A percentile compares a stretch with the other conserved stretches of the same genome.
phyloP scores from a whole-genome alignment of 2,113 vertebrate genomes.

The Thryonomys swinderianus region DNA sequence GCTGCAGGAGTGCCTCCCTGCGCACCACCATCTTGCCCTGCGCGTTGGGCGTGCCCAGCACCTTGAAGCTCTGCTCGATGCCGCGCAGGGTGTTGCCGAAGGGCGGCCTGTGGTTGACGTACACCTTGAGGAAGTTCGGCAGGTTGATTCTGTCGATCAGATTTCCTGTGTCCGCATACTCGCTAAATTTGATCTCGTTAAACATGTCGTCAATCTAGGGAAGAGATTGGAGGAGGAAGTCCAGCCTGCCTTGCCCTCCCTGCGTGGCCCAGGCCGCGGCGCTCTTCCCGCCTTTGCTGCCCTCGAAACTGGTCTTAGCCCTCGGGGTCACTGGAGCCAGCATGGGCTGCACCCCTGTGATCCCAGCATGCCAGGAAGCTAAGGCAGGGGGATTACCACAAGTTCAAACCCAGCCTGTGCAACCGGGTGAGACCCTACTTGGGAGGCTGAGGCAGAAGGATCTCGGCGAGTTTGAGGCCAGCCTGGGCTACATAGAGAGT shows the following conservation, averaged over 20 bases:
- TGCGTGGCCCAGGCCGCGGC: background rate
- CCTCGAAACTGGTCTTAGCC: background rate
- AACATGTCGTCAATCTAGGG: conserved; percentile 93
- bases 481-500: no score
- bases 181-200: conserved; percentile 94
- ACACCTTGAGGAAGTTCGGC: conserved; percentile 94
- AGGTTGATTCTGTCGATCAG: conserved; percentile 90
- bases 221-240: background rate
- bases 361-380: background rate
- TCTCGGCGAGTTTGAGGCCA: no score
- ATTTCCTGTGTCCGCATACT: conserved; percentile 90
- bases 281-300: background rate
- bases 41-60: conserved; percentile 87
- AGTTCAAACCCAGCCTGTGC: background rate
- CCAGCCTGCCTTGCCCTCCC: background rate
- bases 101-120: conserved; percentile 93
- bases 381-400: background rate
- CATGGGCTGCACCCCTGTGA: no score
- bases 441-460: no score
- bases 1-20: conserved; percentile 88
- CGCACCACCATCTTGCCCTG: conserved; percentile 83
- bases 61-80: conserved; percentile 86
- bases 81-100: conserved; percentile 87
- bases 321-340: background rate
- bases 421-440: background rate